Percentiles rank a stretch among this genome's conserved stretches.
Evolutionary conservation across 2,888 invertebrate species (phyloP).

Genomic region (Synanthedon tipuliformis): DNA sequence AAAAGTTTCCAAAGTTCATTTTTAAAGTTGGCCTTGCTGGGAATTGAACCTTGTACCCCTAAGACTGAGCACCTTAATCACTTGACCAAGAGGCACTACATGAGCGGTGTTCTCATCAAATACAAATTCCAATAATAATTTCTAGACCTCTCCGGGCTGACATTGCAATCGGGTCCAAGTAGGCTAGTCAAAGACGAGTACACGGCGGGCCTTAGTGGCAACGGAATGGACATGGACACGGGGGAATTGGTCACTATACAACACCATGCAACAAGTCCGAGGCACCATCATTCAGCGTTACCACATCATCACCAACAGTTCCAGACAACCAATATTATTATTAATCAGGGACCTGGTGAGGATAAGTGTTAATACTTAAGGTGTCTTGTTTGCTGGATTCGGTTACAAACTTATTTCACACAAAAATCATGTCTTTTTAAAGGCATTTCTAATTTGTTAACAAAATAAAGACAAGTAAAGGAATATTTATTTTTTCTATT

Average conservation of each 20-base stretch:
- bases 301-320: slow-evolving; percentile 62
- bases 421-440: too few species aligned
- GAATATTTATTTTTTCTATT: too few species aligned
- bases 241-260: slow-evolving; percentile 63
- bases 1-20: neutral
- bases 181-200: slow-evolving; percentile 94
- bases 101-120: neutral
- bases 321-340: slow-evolving; percentile 54
- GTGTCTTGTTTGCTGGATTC: too few species aligned
- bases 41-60: too few species aligned
- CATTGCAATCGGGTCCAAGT: slow-evolving; percentile 85
- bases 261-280: slow-evolving; percentile 60
- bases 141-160: slow-evolving; percentile 90
- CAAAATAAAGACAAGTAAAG: too few species aligned
- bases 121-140: slow-evolving; percentile 8
- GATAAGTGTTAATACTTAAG: neutral
- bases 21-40: neutral
- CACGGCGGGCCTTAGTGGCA: slow-evolving; percentile 78
- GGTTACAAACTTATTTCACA: too few species aligned
- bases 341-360: slow-evolving; percentile 60
- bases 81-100: neutral
- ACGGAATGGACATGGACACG: slow-evolving; percentile 69
- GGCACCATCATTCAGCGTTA: slow-evolving; percentile 55
- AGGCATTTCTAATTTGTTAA: too few species aligned
- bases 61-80: too few species aligned